Evolutionary conservation across 2,797 vertebrate genomes (phyloP).

Genomic region (Ctenopoma multispine): DNA sequence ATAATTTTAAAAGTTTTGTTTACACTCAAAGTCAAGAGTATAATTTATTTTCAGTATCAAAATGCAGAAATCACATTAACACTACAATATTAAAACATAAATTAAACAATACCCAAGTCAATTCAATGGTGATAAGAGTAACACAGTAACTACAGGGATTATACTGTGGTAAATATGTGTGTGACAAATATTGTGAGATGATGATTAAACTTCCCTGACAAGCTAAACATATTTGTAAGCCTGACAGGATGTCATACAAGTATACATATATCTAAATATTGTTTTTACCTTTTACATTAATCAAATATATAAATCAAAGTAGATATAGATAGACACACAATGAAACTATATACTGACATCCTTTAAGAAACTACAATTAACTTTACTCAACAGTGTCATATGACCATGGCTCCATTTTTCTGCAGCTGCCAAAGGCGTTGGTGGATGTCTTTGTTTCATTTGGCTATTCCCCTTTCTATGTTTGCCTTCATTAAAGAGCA

Average conservation of each 20-base stretch:
- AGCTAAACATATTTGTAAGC: background rate
- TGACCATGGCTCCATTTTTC: conserved; percentile 59
- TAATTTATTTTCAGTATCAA: background rate
- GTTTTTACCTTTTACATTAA: background rate
- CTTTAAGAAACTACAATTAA: conserved; percentile 63
- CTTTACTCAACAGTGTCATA: conserved; percentile 58
- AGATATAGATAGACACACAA: background rate
- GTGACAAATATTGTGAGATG: background rate
- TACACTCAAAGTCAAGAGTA: background rate
- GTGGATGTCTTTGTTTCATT: conserved; percentile 74
- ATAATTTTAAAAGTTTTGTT: background rate
- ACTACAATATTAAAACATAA: background rate
- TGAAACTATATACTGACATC: too few species aligned
- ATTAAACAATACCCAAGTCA: background rate
- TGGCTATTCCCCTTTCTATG: conserved; percentile 56
- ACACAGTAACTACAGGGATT: background rate
- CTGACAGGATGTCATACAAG: background rate
- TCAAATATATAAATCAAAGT: too few species aligned
- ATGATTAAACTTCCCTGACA: background rate
- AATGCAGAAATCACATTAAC: background rate
- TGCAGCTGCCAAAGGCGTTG: conserved; percentile 71
- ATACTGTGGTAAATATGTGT: background rate
- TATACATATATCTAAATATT: background rate
- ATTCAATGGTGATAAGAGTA: background rate
- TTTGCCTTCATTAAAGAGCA: conserved; percentile 81